Evolutionary conservation across 2,888 invertebrate species (phyloP).

Genomic region (Sphaerophoria rueppellii): DNA sequence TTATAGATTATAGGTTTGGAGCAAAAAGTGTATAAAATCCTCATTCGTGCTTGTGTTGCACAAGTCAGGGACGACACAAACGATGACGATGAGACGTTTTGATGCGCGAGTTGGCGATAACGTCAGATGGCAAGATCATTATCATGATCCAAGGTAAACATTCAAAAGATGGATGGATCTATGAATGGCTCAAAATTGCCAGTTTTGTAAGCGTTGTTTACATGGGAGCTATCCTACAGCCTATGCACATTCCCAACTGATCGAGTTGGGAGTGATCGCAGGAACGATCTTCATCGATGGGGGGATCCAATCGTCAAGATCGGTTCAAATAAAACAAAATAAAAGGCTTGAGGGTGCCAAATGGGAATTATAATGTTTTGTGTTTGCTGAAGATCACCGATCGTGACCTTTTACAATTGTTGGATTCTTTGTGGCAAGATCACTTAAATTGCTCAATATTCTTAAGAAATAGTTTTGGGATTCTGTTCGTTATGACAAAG

Average conservation of each 20-base stretch:
- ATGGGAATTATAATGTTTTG: slow-evolving; percentile 24
- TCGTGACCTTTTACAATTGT: slow-evolving; percentile 10
- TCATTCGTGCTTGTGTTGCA: slow-evolving; percentile 17
- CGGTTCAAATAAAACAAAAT: neutral
- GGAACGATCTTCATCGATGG: slow-evolving; percentile 44
- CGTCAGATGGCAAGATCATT: slow-evolving; percentile 65
- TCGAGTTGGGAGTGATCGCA: slow-evolving; percentile 20
- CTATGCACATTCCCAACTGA: slow-evolving; percentile 9
- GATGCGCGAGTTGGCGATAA: slow-evolving; percentile 24
- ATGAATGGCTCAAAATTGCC: slow-evolving; percentile 65
- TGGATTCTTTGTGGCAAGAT: slow-evolving; percentile 9
- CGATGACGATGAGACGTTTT: no score
- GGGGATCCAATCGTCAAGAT: slow-evolving; percentile 5
- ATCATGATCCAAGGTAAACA: slow-evolving; percentile 62
- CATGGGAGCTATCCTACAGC: slow-evolving; percentile 14
- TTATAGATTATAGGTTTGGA: slow-evolving; percentile 77
- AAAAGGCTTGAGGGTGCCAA: neutral
- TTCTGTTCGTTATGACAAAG: slow-evolving; percentile 25
- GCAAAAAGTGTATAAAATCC: slow-evolving; percentile 12
- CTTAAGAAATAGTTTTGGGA: slow-evolving; percentile 13
- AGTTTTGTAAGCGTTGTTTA: slow-evolving; percentile 62
- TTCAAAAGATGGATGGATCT: slow-evolving; percentile 68
- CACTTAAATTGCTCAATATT: slow-evolving; percentile 29
- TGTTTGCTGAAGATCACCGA: neutral
- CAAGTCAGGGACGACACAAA: slow-evolving; percentile 37